Evolutionary conservation across 1,140 invertebrate genomes (phyloP).

Genomic region (Eurosta solidaginis): DNA sequence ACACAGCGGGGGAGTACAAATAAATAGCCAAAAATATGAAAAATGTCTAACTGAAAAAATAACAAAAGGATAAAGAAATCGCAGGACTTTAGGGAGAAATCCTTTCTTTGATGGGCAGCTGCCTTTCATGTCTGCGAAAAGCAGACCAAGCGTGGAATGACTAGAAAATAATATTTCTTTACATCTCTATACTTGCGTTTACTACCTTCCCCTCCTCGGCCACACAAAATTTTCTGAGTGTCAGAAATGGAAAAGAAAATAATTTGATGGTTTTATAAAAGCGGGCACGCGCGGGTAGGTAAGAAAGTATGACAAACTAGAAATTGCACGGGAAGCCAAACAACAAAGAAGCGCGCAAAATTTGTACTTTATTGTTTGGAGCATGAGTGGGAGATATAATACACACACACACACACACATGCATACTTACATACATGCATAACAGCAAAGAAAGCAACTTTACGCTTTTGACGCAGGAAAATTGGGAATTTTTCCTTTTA

Average conservation of each 20-base stretch:
- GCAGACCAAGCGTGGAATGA: slow-evolving; percentile 15
- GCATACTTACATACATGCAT: too few species aligned
- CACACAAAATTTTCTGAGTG: slow-evolving; percentile 42
- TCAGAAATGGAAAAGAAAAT: slow-evolving; percentile 60
- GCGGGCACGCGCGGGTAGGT: slow-evolving; percentile 20
- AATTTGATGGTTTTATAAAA: slow-evolving; percentile 60
- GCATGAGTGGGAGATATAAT: background rate
- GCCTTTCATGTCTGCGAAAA: slow-evolving; percentile 30
- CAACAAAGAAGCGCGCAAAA: background rate
- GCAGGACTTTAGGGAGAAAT: slow-evolving; percentile 37
- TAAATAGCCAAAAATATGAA: background rate
- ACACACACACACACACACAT: background rate
- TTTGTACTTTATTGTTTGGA: slow-evolving; percentile 41
- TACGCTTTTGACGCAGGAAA: slow-evolving; percentile 18
- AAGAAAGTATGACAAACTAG: background rate
- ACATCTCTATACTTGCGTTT: background rate
- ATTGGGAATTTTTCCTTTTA: slow-evolving; percentile 27
- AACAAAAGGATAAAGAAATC: slow-evolving; percentile 47
- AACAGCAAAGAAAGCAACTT: slow-evolving; percentile 2
- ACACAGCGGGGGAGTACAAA: background rate
- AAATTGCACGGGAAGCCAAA: slow-evolving; percentile 29
- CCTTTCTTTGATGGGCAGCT: slow-evolving; percentile 15
- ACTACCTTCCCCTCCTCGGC: slow-evolving; percentile 29
- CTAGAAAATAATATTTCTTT: slow-evolving; percentile 44
- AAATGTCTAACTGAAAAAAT: slow-evolving; percentile 6